Evolutionary conservation across 1,140 invertebrate genomes (phyloP), one percentile per base, ranked within the genome.

Genomic region (Musca vetustissima): DNA sequence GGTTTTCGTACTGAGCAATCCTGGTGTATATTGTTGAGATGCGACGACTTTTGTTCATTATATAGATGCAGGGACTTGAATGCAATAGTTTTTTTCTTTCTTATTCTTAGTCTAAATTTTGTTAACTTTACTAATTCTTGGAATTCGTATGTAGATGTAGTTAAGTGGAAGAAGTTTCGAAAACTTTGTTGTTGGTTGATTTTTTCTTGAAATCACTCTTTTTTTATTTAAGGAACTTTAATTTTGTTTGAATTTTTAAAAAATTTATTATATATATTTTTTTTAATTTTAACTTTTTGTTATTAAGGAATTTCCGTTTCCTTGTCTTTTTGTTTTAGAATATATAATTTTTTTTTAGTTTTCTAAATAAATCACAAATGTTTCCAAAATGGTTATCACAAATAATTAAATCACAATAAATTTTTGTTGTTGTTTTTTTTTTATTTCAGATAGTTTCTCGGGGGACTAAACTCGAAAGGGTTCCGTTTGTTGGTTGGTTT

Each of bases 31-130:
- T n/a, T 50, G 21, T n/a, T 32, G 47, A 66, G 49, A 25, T 50
- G 47, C 21, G 24, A 66, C 49, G 24, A 66, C 49, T 66, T 19
- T 32, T 66, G 64, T 28, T 66, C 64, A 66, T 66, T 15, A 66
- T 66, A 66, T 53, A 22, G 14, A 28, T 49, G 19, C 61, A 25
- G 24, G n/a, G 52, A 53, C 19, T 21, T 24, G 52, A 53, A 22
- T 53, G 47, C 24, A 50, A 66, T 1, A 25, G 47, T 32, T 24
- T 49, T 15, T 24, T 4, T 4, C 32, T 28, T 22, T 61, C 22
- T 24, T 36, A 11, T 28, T 28, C 9, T 14, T 65, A 1, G 15
- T 65, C 43, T n/a, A 43, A 43, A 14, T 49, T 19, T n/a, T n/a
- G n/a, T n/a, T 28, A 21, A 21, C 50, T 66, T 25, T 48, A 21